Evolutionary conservation across 2,888 invertebrate species (phyloP).

Genomic region (Luperina nickerlii): DNA sequence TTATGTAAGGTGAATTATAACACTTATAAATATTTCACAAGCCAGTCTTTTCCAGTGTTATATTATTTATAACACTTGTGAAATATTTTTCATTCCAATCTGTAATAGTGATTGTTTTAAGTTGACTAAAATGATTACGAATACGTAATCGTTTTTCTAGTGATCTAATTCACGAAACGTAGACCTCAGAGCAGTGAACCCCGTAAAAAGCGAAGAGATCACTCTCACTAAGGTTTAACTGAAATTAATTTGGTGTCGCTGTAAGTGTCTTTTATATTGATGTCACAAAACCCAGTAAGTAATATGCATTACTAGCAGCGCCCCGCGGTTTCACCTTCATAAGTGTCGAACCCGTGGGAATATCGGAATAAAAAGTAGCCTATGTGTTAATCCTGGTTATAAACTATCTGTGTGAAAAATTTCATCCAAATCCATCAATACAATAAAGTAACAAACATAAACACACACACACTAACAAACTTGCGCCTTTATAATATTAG

Average conservation of each 20-base stretch:
- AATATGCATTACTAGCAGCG: not conserved
- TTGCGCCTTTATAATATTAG: too few species aligned
- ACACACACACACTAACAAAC: too few species aligned
- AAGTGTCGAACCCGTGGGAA: too few species aligned
- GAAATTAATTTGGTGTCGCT: slow-evolving; percentile 32
- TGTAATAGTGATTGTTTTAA: not conserved
- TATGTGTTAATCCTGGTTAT: too few species aligned
- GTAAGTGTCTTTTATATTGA: slow-evolving; percentile 14
- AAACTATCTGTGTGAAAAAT: too few species aligned
- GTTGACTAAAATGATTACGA: not conserved
- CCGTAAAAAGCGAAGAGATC: not conserved
- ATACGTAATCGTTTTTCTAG: not conserved
- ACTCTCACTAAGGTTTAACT: slow-evolving; percentile 26
- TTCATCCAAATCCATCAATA: too few species aligned
- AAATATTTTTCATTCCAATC: slow-evolving; percentile 1
- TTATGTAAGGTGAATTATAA: slow-evolving; percentile 15
- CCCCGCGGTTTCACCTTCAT: too few species aligned
- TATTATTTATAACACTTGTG: not conserved
- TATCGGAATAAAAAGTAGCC: too few species aligned
- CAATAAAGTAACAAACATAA: too few species aligned
- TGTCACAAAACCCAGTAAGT: slow-evolving; percentile 10
- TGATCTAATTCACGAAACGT: slow-evolving; percentile 8
- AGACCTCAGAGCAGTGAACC: not conserved
- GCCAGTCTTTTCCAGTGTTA: too few species aligned
- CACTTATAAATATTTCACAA: too few species aligned